Conservation (phyloP, 2,797 vertebrate species). For the Enteromius treurensis region DNA sequence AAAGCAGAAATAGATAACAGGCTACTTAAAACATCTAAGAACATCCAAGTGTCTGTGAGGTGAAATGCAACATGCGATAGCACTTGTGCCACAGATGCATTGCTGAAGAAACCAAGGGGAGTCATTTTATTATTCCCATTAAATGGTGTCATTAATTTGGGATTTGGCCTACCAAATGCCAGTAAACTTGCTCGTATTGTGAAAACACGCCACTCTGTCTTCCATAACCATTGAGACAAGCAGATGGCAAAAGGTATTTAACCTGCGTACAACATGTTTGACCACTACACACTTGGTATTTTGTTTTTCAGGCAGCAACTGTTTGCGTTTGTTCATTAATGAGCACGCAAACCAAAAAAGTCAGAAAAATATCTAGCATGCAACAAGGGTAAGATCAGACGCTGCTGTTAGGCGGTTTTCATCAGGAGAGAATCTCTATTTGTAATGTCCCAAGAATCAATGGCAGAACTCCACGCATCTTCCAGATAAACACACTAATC, state of each 20-base stretch:
- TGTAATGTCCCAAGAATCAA: slow-evolving; percentile 12
- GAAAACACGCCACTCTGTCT: slow-evolving; percentile 3
- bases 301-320: slow-evolving; percentile 13
- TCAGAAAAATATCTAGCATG: slow-evolving; percentile 3
- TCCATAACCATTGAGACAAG: not conserved
- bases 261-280: slow-evolving; percentile 13
- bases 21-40: not conserved
- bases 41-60: slow-evolving; percentile 1
- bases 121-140: slow-evolving; percentile 14
- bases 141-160: slow-evolving; percentile 15
- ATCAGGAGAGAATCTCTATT: slow-evolving; percentile 13
- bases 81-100: slow-evolving; percentile 3
- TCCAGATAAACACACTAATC: slow-evolving; percentile 14
- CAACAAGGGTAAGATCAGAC: slow-evolving; percentile 19
- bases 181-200: not conserved
- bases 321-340: slow-evolving; percentile 24
- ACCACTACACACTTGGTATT: not conserved
- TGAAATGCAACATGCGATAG: not conserved
- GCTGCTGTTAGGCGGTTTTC: slow-evolving; percentile 15
- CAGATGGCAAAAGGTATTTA: slow-evolving; percentile 12
- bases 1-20: not conserved
- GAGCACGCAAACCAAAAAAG: not conserved
- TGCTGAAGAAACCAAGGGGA: not conserved
- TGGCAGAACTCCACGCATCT: slow-evolving; percentile 10
- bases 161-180: slow-evolving; percentile 5